Evolutionary conservation across 2,113 vertebrate species (phyloP).

Genomic region (Pygoscelis antarcticus): DNA sequence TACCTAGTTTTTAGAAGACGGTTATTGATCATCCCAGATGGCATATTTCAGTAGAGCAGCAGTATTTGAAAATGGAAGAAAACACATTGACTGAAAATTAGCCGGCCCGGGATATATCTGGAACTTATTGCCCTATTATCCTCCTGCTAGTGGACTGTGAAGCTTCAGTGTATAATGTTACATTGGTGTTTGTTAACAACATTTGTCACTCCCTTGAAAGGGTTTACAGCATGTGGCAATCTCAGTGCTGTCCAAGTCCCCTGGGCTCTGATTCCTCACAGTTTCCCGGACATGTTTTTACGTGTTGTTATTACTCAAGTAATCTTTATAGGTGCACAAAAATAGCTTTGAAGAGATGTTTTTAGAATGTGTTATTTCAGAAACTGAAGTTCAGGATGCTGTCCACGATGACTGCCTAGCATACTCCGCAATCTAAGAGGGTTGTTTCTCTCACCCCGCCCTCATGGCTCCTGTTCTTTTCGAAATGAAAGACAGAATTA

Average conservation of each 20-base stretch:
- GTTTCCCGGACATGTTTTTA: background rate
- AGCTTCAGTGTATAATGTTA: background rate
- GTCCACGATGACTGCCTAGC: background rate
- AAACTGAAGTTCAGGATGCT: background rate
- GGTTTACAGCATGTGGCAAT: background rate
- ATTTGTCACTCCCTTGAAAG: background rate
- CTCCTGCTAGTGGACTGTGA: background rate
- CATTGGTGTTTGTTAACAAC: background rate
- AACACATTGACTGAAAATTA: background rate
- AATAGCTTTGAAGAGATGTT: constrained; percentile 4
- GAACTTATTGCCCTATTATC: background rate
- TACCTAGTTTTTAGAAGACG: background rate
- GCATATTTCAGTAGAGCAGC: background rate
- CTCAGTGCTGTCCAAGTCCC: background rate
- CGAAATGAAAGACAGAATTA: constrained; percentile 41
- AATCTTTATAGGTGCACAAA: background rate
- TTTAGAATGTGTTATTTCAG: background rate
- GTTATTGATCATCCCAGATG: constrained; percentile 12
- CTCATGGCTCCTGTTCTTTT: background rate
- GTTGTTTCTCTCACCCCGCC: background rate
- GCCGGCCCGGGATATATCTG: background rate
- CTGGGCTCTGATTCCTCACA: background rate
- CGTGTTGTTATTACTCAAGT: background rate
- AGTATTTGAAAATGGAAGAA: background rate
- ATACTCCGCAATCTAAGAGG: background rate